Percentiles rank a stretch among this genome's conserved stretches.
Conservation (phyloP, 2,797 vertebrate genomes). For the Choloepus didactylus region DNA sequence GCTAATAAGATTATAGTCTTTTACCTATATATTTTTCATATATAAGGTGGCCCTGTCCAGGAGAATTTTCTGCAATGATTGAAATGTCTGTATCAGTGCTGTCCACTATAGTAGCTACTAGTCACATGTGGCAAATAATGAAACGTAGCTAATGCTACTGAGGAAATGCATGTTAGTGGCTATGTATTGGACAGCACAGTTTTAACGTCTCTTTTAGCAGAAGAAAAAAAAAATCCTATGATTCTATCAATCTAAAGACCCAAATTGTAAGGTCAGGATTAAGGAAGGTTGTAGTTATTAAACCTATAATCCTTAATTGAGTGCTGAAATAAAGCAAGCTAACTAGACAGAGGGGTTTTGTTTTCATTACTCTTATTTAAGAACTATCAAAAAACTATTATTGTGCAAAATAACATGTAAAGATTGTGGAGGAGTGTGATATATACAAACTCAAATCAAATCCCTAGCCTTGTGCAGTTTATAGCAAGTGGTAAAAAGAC, state of each 20-base stretch:
- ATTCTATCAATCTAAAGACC: conserved; percentile 24
- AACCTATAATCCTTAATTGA: neutral
- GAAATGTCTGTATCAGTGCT: neutral
- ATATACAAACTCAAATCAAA: conserved; percentile 9
- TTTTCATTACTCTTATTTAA: conserved; percentile 58
- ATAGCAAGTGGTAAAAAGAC: neutral
- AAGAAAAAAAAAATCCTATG: neutral
- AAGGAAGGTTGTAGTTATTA: conserved; percentile 32
- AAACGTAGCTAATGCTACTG: conserved; percentile 31
- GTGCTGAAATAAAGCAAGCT: conserved; percentile 49
- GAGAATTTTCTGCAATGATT: conserved; percentile 13
- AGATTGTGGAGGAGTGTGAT: neutral
- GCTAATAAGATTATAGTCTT: conserved; percentile 10
- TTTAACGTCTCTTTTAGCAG: neutral
- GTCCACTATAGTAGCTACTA: neutral
- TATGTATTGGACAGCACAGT: neutral
- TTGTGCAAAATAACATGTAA: neutral
- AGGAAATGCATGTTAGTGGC: conserved; percentile 28
- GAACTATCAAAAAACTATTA: conserved; percentile 47
- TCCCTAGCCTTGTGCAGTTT: neutral
- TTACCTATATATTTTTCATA: neutral
- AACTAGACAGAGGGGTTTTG: neutral
- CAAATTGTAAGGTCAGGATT: neutral
- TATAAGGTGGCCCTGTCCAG: neutral
- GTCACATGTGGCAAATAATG: neutral